phyloP scores from a whole-genome alignment of 2,888 invertebrate species.

The Alviniconcha strummeri region DNA sequence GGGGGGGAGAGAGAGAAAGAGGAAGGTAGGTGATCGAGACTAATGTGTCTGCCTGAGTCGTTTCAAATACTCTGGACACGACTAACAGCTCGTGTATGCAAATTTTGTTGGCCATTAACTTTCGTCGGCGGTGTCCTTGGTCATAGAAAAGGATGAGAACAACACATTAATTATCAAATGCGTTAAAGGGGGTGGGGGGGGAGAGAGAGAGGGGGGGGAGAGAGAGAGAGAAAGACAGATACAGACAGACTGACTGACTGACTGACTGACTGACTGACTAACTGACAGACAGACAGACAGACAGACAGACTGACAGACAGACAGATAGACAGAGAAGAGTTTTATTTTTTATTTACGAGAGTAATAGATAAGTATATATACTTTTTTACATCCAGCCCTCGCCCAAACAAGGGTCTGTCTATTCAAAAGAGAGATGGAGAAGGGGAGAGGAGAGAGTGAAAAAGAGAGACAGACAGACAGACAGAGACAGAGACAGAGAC shows the following conservation, averaged over 20 bases:
- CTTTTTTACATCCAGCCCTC: neutral
- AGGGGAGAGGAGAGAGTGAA: neutral
- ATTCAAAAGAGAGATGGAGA: neutral
- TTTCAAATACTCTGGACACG: no score
- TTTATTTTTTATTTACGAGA: neutral
- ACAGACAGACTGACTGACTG: neutral
- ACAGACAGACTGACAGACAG: slow-evolving; percentile 16
- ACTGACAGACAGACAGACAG: slow-evolving; percentile 21
- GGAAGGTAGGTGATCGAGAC: neutral
- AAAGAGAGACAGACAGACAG: neutral
- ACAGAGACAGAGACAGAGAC: neutral
- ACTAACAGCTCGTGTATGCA: neutral
- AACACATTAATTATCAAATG: no score
- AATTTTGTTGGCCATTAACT: neutral
- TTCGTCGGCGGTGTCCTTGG: no score
- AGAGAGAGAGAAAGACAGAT: neutral
- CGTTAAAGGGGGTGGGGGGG: neutral
- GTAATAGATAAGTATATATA: neutral
- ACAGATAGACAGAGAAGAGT: neutral
- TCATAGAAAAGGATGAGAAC: no score
- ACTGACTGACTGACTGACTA: neutral
- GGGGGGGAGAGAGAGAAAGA: slow-evolving; percentile 21
- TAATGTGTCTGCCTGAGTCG: no score
- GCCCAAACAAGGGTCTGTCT: neutral
- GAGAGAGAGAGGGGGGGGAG: neutral